These are phyloP conservation scores for silkworm (Bombyx mori) DNA, from an alignment of 1,140 invertebrate genomes.

Conservation along the genomic window ASM3026992v2 NC_085113.1:10889501-10890000, in stretches of 20 bases:
- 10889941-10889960: constrained; percentile 1
- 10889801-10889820: constrained; percentile 5
- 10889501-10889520: constrained; percentile 1
- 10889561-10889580: constrained; percentile 3
- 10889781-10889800: constrained; percentile 7
- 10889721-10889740: constrained; percentile 6
- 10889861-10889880: constrained; percentile 7
- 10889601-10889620: constrained; percentile 8
- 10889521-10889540: neutral
- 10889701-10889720: constrained; percentile 7
- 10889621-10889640: constrained; percentile 5
- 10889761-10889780: constrained; percentile 5
- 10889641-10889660: constrained; percentile 11
- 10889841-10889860: constrained; percentile 3
- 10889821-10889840: neutral
- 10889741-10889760: constrained; percentile 9
- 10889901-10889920: constrained; percentile 2
- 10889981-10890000: neutral
- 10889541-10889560: neutral
- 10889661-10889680: constrained; percentile 8
- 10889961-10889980: neutral
- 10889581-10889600: constrained; percentile 3
- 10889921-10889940: neutral
- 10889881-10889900: constrained; percentile 1
- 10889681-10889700: constrained; percentile 3